Evolutionary conservation across 2,797 vertebrate species (phyloP), one percentile per base, ranked within the genome.

Genomic region (Hyperoplus immaculatus): DNA sequence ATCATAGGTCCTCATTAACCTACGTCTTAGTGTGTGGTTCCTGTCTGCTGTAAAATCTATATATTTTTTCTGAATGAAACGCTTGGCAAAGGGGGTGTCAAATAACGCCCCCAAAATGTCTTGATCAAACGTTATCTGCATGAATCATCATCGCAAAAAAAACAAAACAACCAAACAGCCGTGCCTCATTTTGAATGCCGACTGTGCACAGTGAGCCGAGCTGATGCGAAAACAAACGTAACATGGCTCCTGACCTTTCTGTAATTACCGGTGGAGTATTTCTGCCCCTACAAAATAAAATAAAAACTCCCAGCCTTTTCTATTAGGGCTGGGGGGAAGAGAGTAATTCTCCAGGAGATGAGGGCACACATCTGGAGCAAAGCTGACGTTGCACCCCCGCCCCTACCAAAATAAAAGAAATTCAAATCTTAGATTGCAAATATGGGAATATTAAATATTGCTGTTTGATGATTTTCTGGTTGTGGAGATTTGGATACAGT

Each of bases 181-280:
- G 0, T 3, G 68, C 57, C 64, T 78, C 64, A 59, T 81, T 85
- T 82, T 55, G 69, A 87, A 84, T 75, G 79, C 85, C 5, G 77
- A 43, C 77, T 7, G 66, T 13, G 43, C 65, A 73, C 58, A 16
- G 56, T 6, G 69, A 65, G 75, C 72, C 3, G 38, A 76, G 71
- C 67, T 72, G 83, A 87, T 81, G 78, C 69, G 53, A 86, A 91
- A 92, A 90, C 80, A 80, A 84, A 87, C 79, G 79, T 75, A 87
- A 87, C 83, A 87, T 81, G 77, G 70, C 87, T 87, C 80, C 90
- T 91, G 88, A 93, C 90, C 87, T 92, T 92, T 91, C 69, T 75
- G 75, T 93, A 91, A 93, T 91, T 92, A 91, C 80, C 83, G 66
- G 2, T 59, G 16, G 87, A 85, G 81, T 84, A 84, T 86, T 87